Evolutionary conservation across 2,888 invertebrate genomes (phyloP).

Genomic region (Patella depressa): DNA sequence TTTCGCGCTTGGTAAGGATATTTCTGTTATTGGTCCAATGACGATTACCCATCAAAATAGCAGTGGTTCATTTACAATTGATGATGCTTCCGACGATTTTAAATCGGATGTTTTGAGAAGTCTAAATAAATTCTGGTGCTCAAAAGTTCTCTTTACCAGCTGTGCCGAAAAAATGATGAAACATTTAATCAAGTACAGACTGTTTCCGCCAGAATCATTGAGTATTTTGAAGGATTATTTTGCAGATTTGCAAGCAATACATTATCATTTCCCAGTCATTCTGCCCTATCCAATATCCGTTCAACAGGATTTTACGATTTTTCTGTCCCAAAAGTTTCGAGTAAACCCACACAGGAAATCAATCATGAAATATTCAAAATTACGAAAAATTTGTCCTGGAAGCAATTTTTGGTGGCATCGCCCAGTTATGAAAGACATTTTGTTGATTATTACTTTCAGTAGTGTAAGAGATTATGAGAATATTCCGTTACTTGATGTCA

Average conservation of each 20-base stretch:
- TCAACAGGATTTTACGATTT: not conserved
- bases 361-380: not conserved
- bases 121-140: not conserved
- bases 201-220: not conserved
- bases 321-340: not conserved
- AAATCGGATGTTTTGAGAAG: not conserved
- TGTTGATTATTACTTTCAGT: not conserved
- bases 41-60: not conserved
- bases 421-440: not conserved
- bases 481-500: not conserved
- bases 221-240: not conserved
- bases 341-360: not conserved
- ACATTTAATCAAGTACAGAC: not conserved
- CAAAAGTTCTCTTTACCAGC: not conserved
- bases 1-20: not conserved
- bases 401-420: not conserved
- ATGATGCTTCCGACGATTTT: not conserved
- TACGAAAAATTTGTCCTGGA: not conserved
- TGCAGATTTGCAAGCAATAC: not conserved
- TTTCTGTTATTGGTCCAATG: not conserved
- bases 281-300: not conserved
- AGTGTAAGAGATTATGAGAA: not conserved
- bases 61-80: not conserved
- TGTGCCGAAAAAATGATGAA: not conserved
- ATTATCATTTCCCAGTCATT: conserved; percentile 3